Base-by-base conservation (phyloP, 2,797 vertebrate species). In the Pangasius mekongensis region DNA sequence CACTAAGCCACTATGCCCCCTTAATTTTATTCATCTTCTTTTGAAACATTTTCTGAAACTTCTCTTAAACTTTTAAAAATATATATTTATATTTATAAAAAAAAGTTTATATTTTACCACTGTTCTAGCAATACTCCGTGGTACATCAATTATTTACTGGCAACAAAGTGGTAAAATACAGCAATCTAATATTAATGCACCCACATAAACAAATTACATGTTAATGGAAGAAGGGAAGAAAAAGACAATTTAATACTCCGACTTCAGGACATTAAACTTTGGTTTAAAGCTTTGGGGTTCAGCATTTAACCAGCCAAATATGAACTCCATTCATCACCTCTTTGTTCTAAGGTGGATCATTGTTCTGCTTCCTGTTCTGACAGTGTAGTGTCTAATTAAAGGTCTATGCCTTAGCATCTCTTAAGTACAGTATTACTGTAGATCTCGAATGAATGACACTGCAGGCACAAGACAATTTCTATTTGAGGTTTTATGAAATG, bases 311-410 rank as follows among this genome's bases (percentile, higher is more conserved):
- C 76, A 78, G 52, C 76, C 14, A 52, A 52, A 54, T 77, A 77
- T 16, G n/a, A 77, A 18, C 27, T 6, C 47, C 43, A 76, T 76
- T 77, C 14, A 77, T 54, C 47, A 52, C 52, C 14, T 14, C 6
- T 33, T 56, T 54, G 76, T 54, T 54, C 49, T 30, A 49, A 56
- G 30, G 49, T 14, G 49, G 74, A 54, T 77, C 74, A 78, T 54
- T 78, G 76, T 78, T 78, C 76, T 30, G 47, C 47, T 77, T 77
- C 47, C 24, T 78, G 16, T 33, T 78, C 76, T 78, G 76, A 56
- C 49, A 78, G 2, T 54, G 49, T 76, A 76, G 43, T 52, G 13
- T 52, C 24, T 76, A 20, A 77, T 77, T 77, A 77, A 77, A 77
- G 24, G 47, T 77, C 27, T n/a, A 6, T 27, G 43, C 22, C 11